A percentile compares a stretch with the other conserved stretches of the same genome.
These are phyloP conservation scores for Lasioglossum leucozonium DNA, from an alignment of 2,888 invertebrate species.

Conservation along the genomic window DNA sequence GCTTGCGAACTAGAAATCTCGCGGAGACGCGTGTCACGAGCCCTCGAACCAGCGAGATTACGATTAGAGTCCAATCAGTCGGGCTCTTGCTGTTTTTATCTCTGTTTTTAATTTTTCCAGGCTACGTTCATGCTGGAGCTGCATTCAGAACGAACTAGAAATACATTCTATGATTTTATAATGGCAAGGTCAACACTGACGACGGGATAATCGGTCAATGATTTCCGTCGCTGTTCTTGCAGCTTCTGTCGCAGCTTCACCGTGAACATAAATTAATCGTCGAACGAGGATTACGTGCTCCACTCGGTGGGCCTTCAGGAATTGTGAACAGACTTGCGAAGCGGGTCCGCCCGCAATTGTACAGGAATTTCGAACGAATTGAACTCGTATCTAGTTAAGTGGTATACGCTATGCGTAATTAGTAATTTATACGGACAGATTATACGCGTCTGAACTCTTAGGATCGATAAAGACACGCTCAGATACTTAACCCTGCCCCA, in stretches of 20 bases:
- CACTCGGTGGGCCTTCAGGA: neutral
- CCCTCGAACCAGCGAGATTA: neutral
- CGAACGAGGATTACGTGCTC: neutral
- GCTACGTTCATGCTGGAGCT: neutral
- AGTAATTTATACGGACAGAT: constrained; percentile 13
- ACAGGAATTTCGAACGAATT: constrained; percentile 8
- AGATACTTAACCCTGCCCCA: constrained; percentile 1
- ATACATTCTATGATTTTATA: neutral
- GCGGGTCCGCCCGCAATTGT: neutral
- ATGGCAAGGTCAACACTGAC: neutral
- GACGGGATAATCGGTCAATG: neutral
- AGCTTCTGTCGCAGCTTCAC: neutral
- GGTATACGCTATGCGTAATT: constrained; percentile 8
- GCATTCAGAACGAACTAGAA: neutral
- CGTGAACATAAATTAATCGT: neutral
- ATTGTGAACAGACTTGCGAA: neutral
- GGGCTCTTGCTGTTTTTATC: neutral
- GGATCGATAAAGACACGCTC: constrained; percentile 5
- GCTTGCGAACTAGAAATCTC: neutral
- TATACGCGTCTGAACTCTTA: constrained; percentile 5
- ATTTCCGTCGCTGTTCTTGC: neutral
- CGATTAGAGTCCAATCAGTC: neutral
- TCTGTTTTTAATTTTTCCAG: neutral
- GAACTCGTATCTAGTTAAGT: neutral
- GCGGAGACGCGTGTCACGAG: neutral